Percentiles rank a stretch among this genome's conserved stretches.
Evolutionary conservation across 2,113 vertebrate species (phyloP).

Genomic region (Nesoenas mayeri): DNA sequence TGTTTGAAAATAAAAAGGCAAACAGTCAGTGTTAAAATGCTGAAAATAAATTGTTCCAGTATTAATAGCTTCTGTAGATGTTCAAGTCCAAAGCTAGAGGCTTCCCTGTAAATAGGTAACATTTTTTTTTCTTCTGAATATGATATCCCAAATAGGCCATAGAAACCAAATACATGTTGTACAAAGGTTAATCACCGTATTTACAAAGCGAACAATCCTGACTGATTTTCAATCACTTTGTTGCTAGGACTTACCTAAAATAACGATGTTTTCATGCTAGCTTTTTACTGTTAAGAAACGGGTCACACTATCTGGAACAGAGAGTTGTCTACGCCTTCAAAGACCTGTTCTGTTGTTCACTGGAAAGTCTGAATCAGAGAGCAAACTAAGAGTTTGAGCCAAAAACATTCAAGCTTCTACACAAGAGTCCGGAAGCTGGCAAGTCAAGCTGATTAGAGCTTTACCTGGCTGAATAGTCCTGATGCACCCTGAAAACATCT

Average conservation of each 20-base stretch:
- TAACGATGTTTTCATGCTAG: slow-evolving; percentile 30
- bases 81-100: slow-evolving; percentile 84
- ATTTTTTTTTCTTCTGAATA: slow-evolving; percentile 40
- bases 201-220: slow-evolving; percentile 31
- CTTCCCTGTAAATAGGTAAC: slow-evolving; percentile 76
- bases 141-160: slow-evolving; percentile 56
- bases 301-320: slow-evolving; percentile 12
- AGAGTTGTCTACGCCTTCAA: neutral
- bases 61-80: slow-evolving; percentile 69
- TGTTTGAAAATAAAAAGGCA: slow-evolving; percentile 60
- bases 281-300: slow-evolving; percentile 35
- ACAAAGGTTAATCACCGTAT: slow-evolving; percentile 5
- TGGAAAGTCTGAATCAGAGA: slow-evolving; percentile 43
- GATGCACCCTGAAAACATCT: slow-evolving; percentile 3
- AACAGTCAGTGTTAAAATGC: slow-evolving; percentile 69
- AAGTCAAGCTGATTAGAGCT: slow-evolving; percentile 66
- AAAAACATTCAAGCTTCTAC: slow-evolving; percentile 23
- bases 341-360: slow-evolving; percentile 9
- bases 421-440: slow-evolving; percentile 50
- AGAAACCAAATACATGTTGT: slow-evolving; percentile 47
- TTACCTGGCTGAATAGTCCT: slow-evolving; percentile 55
- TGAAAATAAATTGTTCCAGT: slow-evolving; percentile 72
- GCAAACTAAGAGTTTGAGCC: slow-evolving; percentile 38
- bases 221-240: slow-evolving; percentile 41
- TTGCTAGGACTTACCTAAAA: slow-evolving; percentile 41